These are phyloP conservation scores for Phragmatobia fuliginosa DNA, from an alignment of 2,888 invertebrate genomes.

Conservation along the genomic window DNA sequence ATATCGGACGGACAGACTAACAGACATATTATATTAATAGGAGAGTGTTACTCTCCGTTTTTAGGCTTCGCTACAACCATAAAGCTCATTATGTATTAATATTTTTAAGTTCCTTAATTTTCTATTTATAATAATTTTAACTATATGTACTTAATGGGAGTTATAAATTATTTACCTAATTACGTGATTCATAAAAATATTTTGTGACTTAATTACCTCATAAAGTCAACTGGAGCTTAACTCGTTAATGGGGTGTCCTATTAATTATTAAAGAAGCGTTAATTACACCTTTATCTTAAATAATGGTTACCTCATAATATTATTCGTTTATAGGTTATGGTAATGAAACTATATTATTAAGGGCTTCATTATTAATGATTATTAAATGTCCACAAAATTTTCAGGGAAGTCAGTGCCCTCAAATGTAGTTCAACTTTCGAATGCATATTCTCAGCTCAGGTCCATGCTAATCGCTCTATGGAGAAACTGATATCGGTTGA, in stretches of 20 bases:
- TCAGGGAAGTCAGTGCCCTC: too few species aligned
- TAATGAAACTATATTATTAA: neutral
- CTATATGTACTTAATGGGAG: neutral
- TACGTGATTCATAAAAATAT: neutral
- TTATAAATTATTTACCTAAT: slow-evolving; percentile 1
- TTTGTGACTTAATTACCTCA: slow-evolving; percentile 7
- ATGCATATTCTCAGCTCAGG: too few species aligned
- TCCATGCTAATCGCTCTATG: too few species aligned
- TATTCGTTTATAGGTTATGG: neutral
- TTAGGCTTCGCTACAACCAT: neutral
- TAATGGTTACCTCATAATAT: neutral
- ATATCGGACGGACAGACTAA: too few species aligned
- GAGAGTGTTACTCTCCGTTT: neutral
- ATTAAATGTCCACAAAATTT: too few species aligned
- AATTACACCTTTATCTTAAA: slow-evolving; percentile 9
- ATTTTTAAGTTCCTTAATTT: neutral
- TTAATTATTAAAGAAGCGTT: slow-evolving; percentile 5
- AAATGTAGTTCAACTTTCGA: too few species aligned
- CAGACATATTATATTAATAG: too few species aligned
- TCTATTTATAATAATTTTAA: neutral
- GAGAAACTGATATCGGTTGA: too few species aligned
- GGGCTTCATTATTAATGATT: neutral
- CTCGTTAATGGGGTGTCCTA: slow-evolving; percentile 13
- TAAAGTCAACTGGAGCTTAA: slow-evolving; percentile 1
- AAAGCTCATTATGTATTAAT: neutral